phyloP scores from a whole-genome alignment of 2,888 invertebrate species.

The Plusia festucae region DNA sequence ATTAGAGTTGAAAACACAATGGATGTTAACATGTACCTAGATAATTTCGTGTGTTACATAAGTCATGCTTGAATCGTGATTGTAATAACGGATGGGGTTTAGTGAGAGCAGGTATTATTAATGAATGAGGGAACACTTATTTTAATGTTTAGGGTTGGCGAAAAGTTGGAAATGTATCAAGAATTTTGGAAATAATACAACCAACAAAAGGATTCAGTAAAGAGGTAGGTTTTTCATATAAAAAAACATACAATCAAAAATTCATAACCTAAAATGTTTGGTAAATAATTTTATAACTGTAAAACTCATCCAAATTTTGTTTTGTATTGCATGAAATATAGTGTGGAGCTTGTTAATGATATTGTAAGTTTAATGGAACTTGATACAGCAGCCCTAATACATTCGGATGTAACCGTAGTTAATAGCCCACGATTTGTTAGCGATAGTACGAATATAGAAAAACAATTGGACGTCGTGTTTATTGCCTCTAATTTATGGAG shows the following conservation, averaged over 20 bases:
- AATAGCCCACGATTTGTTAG: slow-evolving; percentile 84
- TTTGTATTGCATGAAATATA: no score
- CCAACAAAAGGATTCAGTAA: not conserved
- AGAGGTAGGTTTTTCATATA: not conserved
- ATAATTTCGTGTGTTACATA: slow-evolving; percentile 85
- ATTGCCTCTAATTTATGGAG: slow-evolving; percentile 78
- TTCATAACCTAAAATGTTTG: not conserved
- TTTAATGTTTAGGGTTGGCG: slow-evolving; percentile 61
- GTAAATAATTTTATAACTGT: not conserved
- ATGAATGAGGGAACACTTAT: slow-evolving; percentile 81
- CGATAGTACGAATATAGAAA: slow-evolving; percentile 71
- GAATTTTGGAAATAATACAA: not conserved
- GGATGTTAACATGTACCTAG: slow-evolving; percentile 82
- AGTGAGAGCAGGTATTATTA: slow-evolving; percentile 82
- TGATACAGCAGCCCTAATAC: slow-evolving; percentile 51
- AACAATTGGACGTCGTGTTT: slow-evolving; percentile 74
- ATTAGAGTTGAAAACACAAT: slow-evolving; percentile 83
- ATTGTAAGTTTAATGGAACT: not conserved
- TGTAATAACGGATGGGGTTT: slow-evolving; percentile 77
- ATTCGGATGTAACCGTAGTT: slow-evolving; percentile 63
- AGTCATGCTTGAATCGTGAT: slow-evolving; percentile 81
- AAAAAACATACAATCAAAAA: not conserved
- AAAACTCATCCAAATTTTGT: not conserved
- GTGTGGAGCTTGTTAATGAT: not conserved
- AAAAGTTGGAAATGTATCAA: slow-evolving; percentile 6